These are phyloP conservation scores for Ectobius pallidus DNA, from an alignment of 2,888 invertebrate species.

Conservation along the genomic window DNA sequence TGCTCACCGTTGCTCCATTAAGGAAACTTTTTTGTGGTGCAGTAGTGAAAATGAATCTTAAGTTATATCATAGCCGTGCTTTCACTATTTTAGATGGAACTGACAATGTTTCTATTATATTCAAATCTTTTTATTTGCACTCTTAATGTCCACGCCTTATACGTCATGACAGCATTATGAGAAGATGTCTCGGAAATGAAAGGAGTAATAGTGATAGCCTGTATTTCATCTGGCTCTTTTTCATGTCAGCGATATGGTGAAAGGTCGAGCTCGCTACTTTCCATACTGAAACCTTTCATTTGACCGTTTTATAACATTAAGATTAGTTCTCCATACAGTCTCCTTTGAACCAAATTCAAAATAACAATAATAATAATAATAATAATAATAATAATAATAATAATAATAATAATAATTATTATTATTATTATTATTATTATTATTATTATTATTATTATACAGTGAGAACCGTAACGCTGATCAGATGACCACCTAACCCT, in stretches of 20 bases:
- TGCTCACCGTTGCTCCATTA: neutral
- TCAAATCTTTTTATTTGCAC: conserved; percentile 6
- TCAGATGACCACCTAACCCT: too few species aligned
- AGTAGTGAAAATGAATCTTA: neutral
- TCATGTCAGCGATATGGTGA: neutral
- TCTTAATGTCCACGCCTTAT: neutral
- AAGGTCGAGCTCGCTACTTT: conserved; percentile 1
- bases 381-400: too few species aligned
- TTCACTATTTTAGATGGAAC: neutral
- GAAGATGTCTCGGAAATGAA: conserved; percentile 5
- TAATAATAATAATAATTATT: too few species aligned
- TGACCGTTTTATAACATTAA: neutral
- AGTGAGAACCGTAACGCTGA: too few species aligned
- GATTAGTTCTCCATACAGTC: too few species aligned
- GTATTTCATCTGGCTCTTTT: neutral
- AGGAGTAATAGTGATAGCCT: too few species aligned
- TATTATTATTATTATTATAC: too few species aligned
- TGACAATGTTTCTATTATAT: neutral
- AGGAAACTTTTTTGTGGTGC: neutral
- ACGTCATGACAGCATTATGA: neutral
- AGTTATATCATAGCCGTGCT: neutral
- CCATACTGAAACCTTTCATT: conserved; percentile 15
- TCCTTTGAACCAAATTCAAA: too few species aligned
- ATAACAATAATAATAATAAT: too few species aligned
- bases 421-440: too few species aligned